phyloP scores from a whole-genome alignment of 1,140 invertebrate species.

The Idris sp. region DNA sequence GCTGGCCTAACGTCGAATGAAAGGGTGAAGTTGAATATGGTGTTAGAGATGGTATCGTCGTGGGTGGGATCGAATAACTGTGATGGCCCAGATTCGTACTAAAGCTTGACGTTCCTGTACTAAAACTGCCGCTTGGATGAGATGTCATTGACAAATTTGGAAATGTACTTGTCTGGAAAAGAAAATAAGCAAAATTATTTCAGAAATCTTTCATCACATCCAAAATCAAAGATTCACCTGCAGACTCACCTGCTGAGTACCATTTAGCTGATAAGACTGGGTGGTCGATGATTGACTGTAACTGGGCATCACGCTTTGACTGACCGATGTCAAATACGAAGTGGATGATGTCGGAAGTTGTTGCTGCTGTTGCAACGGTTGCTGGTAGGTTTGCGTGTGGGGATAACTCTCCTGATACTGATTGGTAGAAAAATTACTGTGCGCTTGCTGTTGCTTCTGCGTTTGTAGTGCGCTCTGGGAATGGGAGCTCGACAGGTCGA shows the following conservation, averaged over 20 bases:
- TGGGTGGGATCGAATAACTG: constrained; percentile 71
- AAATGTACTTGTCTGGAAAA: constrained; percentile 71
- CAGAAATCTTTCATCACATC: neutral
- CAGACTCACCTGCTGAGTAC: constrained; percentile 74
- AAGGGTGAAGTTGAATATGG: constrained; percentile 71
- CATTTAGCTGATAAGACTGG: constrained; percentile 74
- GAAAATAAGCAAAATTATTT: too few species aligned
- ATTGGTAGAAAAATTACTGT: constrained; percentile 73
- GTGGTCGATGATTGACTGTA: constrained; percentile 71
- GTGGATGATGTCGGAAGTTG: constrained; percentile 71
- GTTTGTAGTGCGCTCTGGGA: constrained; percentile 67
- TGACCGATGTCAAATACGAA: constrained; percentile 71
- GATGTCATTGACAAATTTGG: constrained; percentile 73
- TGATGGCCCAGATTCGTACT: constrained; percentile 70
- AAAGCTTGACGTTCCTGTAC: constrained; percentile 68
- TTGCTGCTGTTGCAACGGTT: constrained; percentile 69
- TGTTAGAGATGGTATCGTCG: constrained; percentile 71
- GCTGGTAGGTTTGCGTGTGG: constrained; percentile 77
- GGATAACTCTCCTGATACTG: constrained; percentile 78
- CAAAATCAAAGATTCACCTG: constrained; percentile 1
- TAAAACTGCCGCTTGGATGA: constrained; percentile 73
- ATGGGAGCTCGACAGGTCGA: constrained; percentile 67
- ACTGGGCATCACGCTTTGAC: constrained; percentile 72
- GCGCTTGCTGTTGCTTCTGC: constrained; percentile 70
- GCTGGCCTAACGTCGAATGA: constrained; percentile 70